A percentile compares a stretch with the other conserved stretches of the same genome.
Evolutionary conservation across 2,888 invertebrate genomes (phyloP).

Genomic region (Auanema freiburgensis): DNA sequence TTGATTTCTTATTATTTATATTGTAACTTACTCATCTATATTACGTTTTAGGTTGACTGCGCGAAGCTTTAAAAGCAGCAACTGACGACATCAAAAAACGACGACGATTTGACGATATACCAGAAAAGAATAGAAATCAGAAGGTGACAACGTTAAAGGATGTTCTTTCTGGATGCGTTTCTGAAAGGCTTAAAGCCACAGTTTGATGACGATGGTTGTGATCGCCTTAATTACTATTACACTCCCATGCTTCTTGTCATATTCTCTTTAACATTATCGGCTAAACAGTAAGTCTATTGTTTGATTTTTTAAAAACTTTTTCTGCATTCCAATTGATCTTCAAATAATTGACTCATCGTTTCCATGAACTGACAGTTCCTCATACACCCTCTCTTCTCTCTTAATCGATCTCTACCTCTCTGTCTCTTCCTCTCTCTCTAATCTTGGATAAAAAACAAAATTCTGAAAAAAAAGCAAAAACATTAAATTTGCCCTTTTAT

Average conservation of each 20-base stretch:
- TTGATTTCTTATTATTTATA: no score
- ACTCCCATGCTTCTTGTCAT: slow-evolving; percentile 63
- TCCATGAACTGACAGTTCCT: not conserved
- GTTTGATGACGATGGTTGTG: slow-evolving; percentile 63
- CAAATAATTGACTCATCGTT: no score
- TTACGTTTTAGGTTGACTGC: not conserved
- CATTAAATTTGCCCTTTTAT: no score
- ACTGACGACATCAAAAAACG: no score
- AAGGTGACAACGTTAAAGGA: slow-evolving; percentile 18
- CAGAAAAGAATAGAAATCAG: not conserved
- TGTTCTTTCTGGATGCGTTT: slow-evolving; percentile 64
- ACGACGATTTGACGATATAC: slow-evolving; percentile 2
- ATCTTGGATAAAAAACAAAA: slow-evolving; percentile 1
- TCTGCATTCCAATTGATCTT: not conserved
- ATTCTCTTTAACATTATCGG: slow-evolving; percentile 62
- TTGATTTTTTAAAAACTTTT: slow-evolving; percentile 2
- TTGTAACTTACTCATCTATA: no score
- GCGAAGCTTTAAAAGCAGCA: not conserved
- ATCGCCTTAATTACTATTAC: slow-evolving; percentile 63
- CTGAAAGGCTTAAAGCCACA: slow-evolving; percentile 63
- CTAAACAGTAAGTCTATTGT: slow-evolving; percentile 56
- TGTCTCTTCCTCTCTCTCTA: not conserved
- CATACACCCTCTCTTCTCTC: not conserved
- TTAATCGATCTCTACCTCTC: slow-evolving; percentile 1
- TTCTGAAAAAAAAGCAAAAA: no score